These are phyloP conservation scores for Drosophila orosa DNA, from an alignment of 1,140 invertebrate species.

Conservation along the genomic window DNA sequence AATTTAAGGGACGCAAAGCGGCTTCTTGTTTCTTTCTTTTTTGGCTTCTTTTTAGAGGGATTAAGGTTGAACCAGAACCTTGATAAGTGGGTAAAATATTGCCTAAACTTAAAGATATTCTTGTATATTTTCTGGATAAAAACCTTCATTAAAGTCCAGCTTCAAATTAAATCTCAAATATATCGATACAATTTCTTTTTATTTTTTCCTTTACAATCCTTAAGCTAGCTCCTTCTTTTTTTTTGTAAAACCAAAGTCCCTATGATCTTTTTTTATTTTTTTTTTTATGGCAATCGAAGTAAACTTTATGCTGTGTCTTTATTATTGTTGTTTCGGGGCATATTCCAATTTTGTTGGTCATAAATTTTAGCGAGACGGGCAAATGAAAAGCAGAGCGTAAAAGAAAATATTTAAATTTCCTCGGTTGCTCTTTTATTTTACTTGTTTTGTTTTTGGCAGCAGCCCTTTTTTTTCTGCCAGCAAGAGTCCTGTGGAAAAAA, in stretches of 20 bases:
- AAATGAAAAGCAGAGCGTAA: constrained; percentile 65
- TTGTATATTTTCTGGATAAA: neutral
- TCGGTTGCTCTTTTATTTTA: constrained; percentile 27
- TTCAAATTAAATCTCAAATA: neutral
- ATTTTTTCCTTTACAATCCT: neutral
- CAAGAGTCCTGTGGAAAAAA: constrained; percentile 41
- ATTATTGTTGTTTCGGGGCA: constrained; percentile 46
- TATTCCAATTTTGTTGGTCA: constrained; percentile 68
- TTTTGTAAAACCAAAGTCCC: neutral
- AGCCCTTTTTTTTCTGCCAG: constrained; percentile 51
- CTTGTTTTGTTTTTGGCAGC: constrained; percentile 27
- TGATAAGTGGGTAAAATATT: neutral
- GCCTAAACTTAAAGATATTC: too few species aligned
- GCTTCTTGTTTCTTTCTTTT: neutral
- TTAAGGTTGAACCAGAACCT: neutral
- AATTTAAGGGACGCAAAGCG: neutral
- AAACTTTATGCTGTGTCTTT: constrained; percentile 32
- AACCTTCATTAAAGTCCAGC: neutral
- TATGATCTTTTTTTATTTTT: constrained; percentile 3
- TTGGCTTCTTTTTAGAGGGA: neutral
- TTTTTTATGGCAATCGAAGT: constrained; percentile 47
- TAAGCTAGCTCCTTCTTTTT: neutral
- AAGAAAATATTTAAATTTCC: constrained; percentile 71
- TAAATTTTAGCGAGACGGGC: constrained; percentile 69
- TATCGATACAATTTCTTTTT: neutral